Evolutionary conservation across 2,797 vertebrate species (phyloP).

Genomic region (Thalassophryne amazonica): DNA sequence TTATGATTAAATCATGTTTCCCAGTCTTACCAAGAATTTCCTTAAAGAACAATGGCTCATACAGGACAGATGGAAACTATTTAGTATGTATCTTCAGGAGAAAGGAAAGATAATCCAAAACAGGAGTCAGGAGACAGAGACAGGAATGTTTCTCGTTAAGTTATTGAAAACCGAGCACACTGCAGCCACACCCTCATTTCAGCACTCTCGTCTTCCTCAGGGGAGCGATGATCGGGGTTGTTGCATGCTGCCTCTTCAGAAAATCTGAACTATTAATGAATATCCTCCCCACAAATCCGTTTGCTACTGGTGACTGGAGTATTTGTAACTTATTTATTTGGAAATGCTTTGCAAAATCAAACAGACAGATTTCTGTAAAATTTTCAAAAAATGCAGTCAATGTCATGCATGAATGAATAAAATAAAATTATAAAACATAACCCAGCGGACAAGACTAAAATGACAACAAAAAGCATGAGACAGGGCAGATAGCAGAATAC

Average conservation of each 20-base stretch:
- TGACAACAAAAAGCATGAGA: conserved; percentile 26
- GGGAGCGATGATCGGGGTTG: conserved; percentile 36
- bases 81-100: neutral
- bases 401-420: conserved; percentile 6
- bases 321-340: conserved; percentile 34
- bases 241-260: conserved; percentile 37
- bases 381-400: conserved; percentile 4
- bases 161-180: conserved; percentile 32
- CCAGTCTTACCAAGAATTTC: neutral
- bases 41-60: neutral
- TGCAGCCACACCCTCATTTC: conserved; percentile 45
- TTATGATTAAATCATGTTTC: neutral
- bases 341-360: conserved; percentile 4
- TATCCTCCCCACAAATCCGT: conserved; percentile 38
- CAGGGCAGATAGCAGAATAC: conserved; percentile 38
- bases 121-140: neutral
- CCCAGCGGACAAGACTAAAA: conserved; percentile 12
- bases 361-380: neutral
- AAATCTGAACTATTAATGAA: conserved; percentile 47
- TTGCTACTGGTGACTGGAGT: conserved; percentile 36
- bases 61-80: neutral
- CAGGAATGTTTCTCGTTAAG: conserved; percentile 29
- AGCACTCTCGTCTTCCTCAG: conserved; percentile 31
- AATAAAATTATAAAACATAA: too few species aligned
- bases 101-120: neutral